Evolutionary conservation across 1,140 invertebrate species (phyloP).

Genomic region (Drosophila hydei): DNA sequence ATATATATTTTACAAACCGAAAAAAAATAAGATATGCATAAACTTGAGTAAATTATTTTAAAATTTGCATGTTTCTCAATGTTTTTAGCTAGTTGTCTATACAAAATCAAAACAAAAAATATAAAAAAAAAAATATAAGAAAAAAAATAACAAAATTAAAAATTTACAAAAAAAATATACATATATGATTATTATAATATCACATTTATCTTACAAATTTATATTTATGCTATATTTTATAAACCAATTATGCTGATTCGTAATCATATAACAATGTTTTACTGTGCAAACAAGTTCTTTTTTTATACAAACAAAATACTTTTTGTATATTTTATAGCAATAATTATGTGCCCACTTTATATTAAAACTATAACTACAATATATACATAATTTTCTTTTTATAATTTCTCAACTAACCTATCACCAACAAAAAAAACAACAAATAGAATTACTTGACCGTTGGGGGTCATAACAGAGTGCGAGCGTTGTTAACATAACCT

Average conservation of each 20-base stretch:
- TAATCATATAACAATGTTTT: constrained; percentile 43
- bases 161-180: constrained; percentile 51
- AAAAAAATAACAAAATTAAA: constrained; percentile 46
- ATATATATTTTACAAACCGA: constrained; percentile 10
- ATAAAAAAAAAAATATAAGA: constrained; percentile 12
- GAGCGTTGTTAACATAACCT: constrained; percentile 13
- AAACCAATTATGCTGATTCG: constrained; percentile 55
- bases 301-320: constrained; percentile 47
- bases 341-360: constrained; percentile 72
- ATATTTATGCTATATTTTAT: constrained; percentile 67
- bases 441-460: constrained; percentile 1
- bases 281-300: constrained; percentile 58
- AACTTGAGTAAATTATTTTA: constrained; percentile 76
- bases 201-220: constrained; percentile 54
- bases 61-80: constrained; percentile 83
- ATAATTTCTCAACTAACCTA: constrained; percentile 65
- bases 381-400: constrained; percentile 68
- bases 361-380: constrained; percentile 65
- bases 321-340: constrained; percentile 72
- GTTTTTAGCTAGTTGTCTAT: constrained; percentile 80
- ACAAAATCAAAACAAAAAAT: constrained; percentile 39
- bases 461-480: constrained; percentile 23
- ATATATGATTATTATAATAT: constrained; percentile 49
- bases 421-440: constrained; percentile 29
- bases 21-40: constrained; percentile 41